phyloP scores from a whole-genome alignment of 2,113 vertebrate genomes.

The Halichoerus grypus region DNA sequence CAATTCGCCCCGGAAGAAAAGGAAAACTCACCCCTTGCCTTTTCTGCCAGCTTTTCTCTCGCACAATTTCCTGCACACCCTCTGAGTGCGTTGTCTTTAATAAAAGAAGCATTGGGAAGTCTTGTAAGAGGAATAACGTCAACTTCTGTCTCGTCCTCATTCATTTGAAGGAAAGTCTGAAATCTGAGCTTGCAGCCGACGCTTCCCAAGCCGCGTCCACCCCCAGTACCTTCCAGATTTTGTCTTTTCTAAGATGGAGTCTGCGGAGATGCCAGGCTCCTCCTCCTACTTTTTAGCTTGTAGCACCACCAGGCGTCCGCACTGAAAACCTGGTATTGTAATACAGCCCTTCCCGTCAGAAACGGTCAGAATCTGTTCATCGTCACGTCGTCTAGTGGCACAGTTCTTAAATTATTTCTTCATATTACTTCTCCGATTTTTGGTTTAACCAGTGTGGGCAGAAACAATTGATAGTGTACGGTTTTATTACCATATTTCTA shows the following conservation, averaged over 20 bases:
- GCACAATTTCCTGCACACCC: not conserved
- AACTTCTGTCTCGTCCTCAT: not conserved
- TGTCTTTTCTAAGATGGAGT: slow-evolving; percentile 40
- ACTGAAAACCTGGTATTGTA: not conserved
- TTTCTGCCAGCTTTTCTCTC: slow-evolving; percentile 22
- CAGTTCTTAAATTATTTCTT: not conserved
- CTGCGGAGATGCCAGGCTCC: not conserved
- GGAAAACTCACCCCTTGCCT: not conserved
- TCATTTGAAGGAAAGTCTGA: not conserved
- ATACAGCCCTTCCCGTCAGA: not conserved
- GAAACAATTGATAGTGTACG: not conserved
- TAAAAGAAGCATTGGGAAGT: not conserved
- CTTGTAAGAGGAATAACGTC: not conserved
- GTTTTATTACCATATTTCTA: not conserved
- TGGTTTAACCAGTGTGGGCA: not conserved
- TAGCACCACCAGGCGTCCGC: slow-evolving; percentile 10
- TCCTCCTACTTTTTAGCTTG: not conserved
- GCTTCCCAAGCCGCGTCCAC: not conserved
- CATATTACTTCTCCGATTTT: not conserved
- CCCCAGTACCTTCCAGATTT: not conserved
- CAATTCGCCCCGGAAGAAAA: not conserved
- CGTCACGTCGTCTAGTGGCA: not conserved
- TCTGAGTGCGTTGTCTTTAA: not conserved
- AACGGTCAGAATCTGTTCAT: not conserved
- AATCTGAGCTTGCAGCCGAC: not conserved